Percentiles rank a stretch among this genome's conserved stretches.
phyloP scores from a whole-genome alignment of 2,797 vertebrate species.

The Melanotaenia trifasciata region DNA sequence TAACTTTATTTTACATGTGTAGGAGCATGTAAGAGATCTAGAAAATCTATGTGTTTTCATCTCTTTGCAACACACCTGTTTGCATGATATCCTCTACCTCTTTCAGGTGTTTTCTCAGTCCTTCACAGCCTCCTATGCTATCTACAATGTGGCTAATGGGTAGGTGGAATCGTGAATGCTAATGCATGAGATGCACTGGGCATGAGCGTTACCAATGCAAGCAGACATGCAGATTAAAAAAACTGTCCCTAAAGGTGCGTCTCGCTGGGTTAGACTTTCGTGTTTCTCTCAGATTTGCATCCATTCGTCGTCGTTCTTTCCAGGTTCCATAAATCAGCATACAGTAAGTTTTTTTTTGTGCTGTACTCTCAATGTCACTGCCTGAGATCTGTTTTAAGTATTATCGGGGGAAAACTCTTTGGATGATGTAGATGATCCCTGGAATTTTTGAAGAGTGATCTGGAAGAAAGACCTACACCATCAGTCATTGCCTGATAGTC shows the following conservation, averaged over 20 bases:
- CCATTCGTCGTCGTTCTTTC: slow-evolving; percentile 58
- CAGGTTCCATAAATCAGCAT: slow-evolving; percentile 45
- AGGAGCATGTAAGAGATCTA: slow-evolving; percentile 53
- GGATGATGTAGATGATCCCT: slow-evolving; percentile 39
- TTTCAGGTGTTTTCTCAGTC: slow-evolving; percentile 89
- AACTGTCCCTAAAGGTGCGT: slow-evolving; percentile 47
- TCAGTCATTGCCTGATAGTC: slow-evolving; percentile 63
- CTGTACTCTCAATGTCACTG: slow-evolving; percentile 59
- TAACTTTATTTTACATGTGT: slow-evolving; percentile 32
- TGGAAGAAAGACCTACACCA: slow-evolving; percentile 38
- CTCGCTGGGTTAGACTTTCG: slow-evolving; percentile 63
- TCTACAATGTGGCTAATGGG: slow-evolving; percentile 87
- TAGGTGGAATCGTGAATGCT: slow-evolving; percentile 83
- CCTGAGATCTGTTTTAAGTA: slow-evolving; percentile 68
- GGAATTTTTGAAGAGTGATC: slow-evolving; percentile 35
- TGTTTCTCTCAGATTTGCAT: slow-evolving; percentile 72
- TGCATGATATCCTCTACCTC: slow-evolving; percentile 82
- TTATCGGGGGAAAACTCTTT: slow-evolving; percentile 40
- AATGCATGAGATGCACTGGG: slow-evolving; percentile 84
- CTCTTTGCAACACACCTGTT: slow-evolving; percentile 64
- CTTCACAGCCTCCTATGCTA: slow-evolving; percentile 87
- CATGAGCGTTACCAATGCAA: slow-evolving; percentile 79
- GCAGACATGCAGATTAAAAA: slow-evolving; percentile 57
- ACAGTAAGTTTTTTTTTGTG: slow-evolving; percentile 43
- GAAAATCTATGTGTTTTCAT: slow-evolving; percentile 58